Percentiles rank a stretch among this genome's conserved stretches.
These are phyloP conservation scores for Drosophila sulfurigaster DNA, from an alignment of 1,140 invertebrate species.

Conservation along the genomic window DNA sequence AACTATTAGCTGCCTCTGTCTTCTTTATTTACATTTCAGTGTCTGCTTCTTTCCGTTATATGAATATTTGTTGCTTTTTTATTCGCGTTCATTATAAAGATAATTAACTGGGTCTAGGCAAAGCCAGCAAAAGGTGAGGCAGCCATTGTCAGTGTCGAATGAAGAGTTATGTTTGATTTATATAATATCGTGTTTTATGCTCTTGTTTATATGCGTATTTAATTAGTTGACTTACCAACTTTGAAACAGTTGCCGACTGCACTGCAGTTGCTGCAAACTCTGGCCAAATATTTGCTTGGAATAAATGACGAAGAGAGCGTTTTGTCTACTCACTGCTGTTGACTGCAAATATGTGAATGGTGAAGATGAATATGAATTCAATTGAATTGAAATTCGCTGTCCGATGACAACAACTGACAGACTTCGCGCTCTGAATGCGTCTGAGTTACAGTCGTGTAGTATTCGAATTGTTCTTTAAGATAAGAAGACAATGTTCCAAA, in stretches of 20 bases:
- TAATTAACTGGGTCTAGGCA: conserved; percentile 71
- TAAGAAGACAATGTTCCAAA: conserved; percentile 55
- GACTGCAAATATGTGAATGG: conserved; percentile 12
- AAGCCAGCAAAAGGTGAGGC: neutral
- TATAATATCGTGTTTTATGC: conserved; percentile 41
- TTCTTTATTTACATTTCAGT: conserved; percentile 55
- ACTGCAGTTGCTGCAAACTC: conserved; percentile 49
- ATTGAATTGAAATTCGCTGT: conserved; percentile 15
- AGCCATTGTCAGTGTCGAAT: conserved; percentile 44
- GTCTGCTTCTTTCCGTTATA: conserved; percentile 30
- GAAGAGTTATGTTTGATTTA: conserved; percentile 60
- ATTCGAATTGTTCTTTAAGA: conserved; percentile 64
- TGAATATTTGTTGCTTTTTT: conserved; percentile 22
- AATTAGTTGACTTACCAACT: conserved; percentile 56
- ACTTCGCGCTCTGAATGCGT: conserved; percentile 64
- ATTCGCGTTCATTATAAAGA: conserved; percentile 53
- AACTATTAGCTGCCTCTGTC: conserved; percentile 33
- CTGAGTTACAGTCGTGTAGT: conserved; percentile 61
- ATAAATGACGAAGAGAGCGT: conserved; percentile 1
- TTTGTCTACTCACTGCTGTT: conserved; percentile 3
- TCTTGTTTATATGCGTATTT: conserved; percentile 4
- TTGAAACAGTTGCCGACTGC: conserved; percentile 31
- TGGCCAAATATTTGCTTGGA: conserved; percentile 47
- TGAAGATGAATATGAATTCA: conserved; percentile 16
- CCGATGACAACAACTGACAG: conserved; percentile 61